phyloP scores from a whole-genome alignment of 2,888 invertebrate species.

The Cephonodes hylas region DNA sequence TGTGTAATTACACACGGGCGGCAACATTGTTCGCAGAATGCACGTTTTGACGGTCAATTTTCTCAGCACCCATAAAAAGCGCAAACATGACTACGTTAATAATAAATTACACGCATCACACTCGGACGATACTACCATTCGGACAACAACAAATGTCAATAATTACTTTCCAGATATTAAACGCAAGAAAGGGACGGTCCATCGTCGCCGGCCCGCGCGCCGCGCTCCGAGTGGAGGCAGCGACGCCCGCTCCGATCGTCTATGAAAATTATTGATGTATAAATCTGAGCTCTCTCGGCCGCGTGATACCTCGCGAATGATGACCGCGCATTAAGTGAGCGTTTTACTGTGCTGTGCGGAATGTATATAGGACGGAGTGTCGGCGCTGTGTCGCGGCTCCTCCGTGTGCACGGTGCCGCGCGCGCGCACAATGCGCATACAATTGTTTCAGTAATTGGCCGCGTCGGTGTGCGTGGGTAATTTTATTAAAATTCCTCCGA shows the following conservation, averaged over 20 bases:
- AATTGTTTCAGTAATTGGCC: constrained; percentile 39
- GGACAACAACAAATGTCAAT: constrained; percentile 58
- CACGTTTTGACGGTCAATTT: constrained; percentile 58
- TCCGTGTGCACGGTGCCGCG: constrained; percentile 11
- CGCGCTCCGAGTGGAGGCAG: not conserved
- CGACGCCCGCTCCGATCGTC: constrained; percentile 29
- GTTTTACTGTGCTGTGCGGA: constrained; percentile 29
- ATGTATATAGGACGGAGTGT: constrained; percentile 25
- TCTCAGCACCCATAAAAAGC: constrained; percentile 59
- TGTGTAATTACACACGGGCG: constrained; percentile 41
- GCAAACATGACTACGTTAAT: constrained; percentile 61
- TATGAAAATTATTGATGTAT: constrained; percentile 7
- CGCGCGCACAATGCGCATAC: constrained; percentile 17
- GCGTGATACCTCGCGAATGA: constrained; percentile 25
- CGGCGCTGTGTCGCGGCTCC: not conserved
- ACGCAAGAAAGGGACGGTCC: not conserved
- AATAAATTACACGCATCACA: constrained; percentile 64
- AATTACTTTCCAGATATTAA: constrained; percentile 54
- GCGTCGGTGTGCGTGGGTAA: constrained; percentile 18
- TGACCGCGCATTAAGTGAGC: constrained; percentile 29
- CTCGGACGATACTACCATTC: constrained; percentile 54
- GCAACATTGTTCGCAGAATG: constrained; percentile 53
- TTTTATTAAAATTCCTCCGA: constrained; percentile 35
- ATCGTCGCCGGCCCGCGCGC: not conserved
- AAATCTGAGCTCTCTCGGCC: constrained; percentile 1